Conservation (phyloP, 2,797 vertebrate genomes). For the Helicolenus hilgendorfi region DNA sequence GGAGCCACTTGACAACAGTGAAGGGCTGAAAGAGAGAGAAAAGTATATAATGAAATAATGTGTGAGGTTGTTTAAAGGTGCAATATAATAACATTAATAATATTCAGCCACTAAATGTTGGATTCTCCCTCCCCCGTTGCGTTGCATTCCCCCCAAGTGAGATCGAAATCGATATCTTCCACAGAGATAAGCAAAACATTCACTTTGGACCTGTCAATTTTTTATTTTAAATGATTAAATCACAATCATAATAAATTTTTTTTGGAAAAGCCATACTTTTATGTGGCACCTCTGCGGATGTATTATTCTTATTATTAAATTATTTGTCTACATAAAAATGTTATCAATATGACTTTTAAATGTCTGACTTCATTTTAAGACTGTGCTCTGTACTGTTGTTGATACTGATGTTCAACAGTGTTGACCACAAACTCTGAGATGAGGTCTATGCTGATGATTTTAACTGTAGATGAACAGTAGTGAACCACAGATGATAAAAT, state of each 20-base stretch:
- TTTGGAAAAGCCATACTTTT: too few species aligned
- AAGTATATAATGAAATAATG: not conserved
- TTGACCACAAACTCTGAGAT: not conserved
- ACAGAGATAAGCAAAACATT: too few species aligned
- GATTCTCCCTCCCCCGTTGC: too few species aligned
- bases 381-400: not conserved
- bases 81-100: too few species aligned
- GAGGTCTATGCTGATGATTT: not conserved
- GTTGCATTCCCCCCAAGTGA: too few species aligned
- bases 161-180: too few species aligned
- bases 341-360: not conserved
- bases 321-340: too few species aligned
- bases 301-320: too few species aligned
- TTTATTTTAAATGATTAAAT: too few species aligned
- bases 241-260: fast-evolving
- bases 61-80: not conserved
- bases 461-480: not conserved
- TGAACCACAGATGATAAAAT: not conserved
- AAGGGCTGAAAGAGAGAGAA: conserved; percentile 92
- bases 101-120: too few species aligned
- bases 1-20: conserved; percentile 95
- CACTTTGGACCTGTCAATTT: too few species aligned
- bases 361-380: not conserved
- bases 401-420: not conserved
- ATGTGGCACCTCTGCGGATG: too few species aligned